Base-by-base conservation (phyloP, 2,888 invertebrate species). In the Molorchus minor region DNA sequence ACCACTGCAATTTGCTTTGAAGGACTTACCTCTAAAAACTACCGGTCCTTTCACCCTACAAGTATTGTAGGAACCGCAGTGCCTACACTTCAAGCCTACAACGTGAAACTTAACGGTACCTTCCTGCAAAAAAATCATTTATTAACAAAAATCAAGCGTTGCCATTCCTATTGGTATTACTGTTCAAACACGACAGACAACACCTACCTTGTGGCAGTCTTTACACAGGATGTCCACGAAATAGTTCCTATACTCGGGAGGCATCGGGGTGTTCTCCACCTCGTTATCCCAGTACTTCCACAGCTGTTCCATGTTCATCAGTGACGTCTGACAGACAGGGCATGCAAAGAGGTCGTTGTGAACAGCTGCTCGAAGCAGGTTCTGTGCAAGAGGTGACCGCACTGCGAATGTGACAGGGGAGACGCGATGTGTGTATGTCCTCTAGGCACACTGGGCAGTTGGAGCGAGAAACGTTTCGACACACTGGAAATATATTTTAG, bases 51-150 rank as follows among this genome's bases (percentile, higher is more conserved):
- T 89, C 38, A 91, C 89, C 74, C 91, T 87, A 71, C 92, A 92
- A 0, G 95, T 95, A 79, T 95, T 95, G 80, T 95, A 95, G 1
- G 93, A 94, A n/a, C 93, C 93, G 77, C 95, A 95, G 68, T 89
- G 86, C 38, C 85, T 83, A 77, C 95, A 96, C 79, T 95, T 95
- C 56, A 93, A 82, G 1, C 94, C 95, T 21, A 95, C 89, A 60
- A 94, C 91, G 77, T 96, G 95, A 79, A 93, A 95, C 73, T 88
- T 88, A 5, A 92, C 91, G 21, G 87, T 88, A 13, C 91, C 91
- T 75, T 91, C 85, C 93, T 93, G 80, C 29, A 84, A 49, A 41
- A 44, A 40, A 30, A 45, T 8, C 25, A 8, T 25, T 25, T 5
- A 5, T 25, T 25, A 5, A 25, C 25, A 25, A 25, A 33, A n/a